Percentiles rank a stretch among this genome's conserved stretches.
Conservation (phyloP, 1,140 invertebrate species). For the roundworm (Caenorhabditis elegans) region DNA sequence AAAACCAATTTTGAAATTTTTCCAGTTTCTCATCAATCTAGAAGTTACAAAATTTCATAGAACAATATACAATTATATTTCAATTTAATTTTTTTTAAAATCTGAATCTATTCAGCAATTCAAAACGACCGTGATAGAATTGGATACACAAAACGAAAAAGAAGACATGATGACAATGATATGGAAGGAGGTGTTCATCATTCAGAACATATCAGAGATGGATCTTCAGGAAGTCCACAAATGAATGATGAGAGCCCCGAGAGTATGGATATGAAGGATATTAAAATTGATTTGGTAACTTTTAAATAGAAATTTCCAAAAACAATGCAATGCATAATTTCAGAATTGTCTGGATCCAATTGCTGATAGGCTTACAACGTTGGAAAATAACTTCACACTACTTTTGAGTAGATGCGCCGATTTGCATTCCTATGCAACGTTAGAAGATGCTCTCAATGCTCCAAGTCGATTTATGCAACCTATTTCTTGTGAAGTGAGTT, state of each 20-base stretch:
- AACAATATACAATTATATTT: too few relatives aligned
- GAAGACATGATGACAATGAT: constrained; percentile 39
- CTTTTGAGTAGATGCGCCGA: constrained; percentile 57
- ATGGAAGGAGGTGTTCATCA: not conserved
- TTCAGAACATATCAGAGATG: not conserved
- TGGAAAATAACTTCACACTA: constrained; percentile 65
- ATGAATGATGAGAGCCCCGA: constrained; percentile 2
- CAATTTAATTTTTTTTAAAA: not conserved
- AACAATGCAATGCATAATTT: too few relatives aligned
- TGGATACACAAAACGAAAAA: constrained; percentile 63
- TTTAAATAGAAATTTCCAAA: too few relatives aligned
- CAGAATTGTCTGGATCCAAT: constrained; percentile 48
- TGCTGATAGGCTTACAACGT: constrained; percentile 57
- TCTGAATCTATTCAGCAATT: constrained; percentile 55
- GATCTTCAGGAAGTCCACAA: not conserved
- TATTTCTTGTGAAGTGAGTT: constrained; percentile 59
- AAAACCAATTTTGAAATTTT: too few relatives aligned
- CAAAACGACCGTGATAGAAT: constrained; percentile 64
- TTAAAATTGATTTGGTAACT: constrained; percentile 3
- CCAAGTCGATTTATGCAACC: constrained; percentile 57
- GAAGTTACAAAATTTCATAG: too few relatives aligned
- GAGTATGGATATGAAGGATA: constrained; percentile 22
- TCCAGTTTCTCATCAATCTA: too few relatives aligned
- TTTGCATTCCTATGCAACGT: constrained; percentile 55
- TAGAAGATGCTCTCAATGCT: constrained; percentile 60